Evolutionary conservation across 2,113 vertebrate genomes (phyloP), one percentile per base, ranked within the genome.

Genomic region (Amphiprion ocellaris): DNA sequence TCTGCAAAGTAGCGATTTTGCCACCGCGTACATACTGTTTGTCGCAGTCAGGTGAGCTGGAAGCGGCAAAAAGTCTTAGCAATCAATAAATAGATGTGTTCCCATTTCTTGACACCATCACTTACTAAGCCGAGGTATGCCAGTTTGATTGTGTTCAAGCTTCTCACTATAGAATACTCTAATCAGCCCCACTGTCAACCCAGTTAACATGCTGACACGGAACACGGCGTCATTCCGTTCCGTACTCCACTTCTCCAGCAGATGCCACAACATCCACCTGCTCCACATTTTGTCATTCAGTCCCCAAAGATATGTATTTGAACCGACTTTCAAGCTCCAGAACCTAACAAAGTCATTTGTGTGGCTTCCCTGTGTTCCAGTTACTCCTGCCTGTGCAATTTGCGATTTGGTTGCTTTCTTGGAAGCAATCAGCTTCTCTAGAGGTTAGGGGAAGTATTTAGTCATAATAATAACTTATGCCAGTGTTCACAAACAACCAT

Each of bases 241-340:
- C 4, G 30, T 26, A 15, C 12, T 15, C 41, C 41, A 44, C 14
- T 15, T 44, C 41, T 44, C 41, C 41, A 60, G 54, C 41, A 15
- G 50, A 5, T 28, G 17, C 44, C 52, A 28, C 17, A 33, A 60
- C 33, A 12, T 14, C 24, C 79, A 82, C 73, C 74, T 78, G 74
- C 53, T 69, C 59, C 64, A 33, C 5, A 10, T 77, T 12, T 3
- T 4, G 37, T 19, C 17, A 21, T 4, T 17, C 5, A n/a, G 3
- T 12, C 15, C 15, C 23, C 23, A 2, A 19, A 61, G 5, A 37
- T 10, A 37, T 37, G 33, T 44, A 44, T 44, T 12, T 44, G 14
- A 2, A 15, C 4, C 11, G 4, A 15, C 41, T 4, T 44, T 14
- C 12, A 9, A 44, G 41, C 41, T 7, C 33, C 11, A 44, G 11